These are phyloP conservation scores for Liasis olivaceus DNA, from an alignment of 2,797 vertebrate genomes.

Conservation along the genomic window DNA sequence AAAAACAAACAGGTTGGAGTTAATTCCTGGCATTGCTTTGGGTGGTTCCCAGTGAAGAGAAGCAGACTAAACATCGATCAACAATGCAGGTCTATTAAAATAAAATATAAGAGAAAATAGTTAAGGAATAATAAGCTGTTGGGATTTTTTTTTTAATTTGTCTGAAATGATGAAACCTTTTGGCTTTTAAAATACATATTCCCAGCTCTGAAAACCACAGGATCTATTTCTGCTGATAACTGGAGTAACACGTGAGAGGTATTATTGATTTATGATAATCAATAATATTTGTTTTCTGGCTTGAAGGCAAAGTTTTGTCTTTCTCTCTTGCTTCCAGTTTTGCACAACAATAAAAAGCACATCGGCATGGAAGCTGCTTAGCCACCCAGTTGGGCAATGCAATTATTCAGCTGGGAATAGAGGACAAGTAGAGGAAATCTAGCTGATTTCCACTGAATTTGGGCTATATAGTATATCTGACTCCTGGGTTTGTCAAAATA, in stretches of 20 bases:
- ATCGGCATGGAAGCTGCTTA: background rate
- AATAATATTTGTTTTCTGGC: background rate
- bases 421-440: background rate
- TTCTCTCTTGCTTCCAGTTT: background rate
- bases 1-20: no score
- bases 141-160: background rate
- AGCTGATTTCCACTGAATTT: background rate
- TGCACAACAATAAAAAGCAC: background rate
- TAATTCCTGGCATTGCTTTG: background rate
- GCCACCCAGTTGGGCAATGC: background rate
- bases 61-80: slow-evolving; percentile 11
- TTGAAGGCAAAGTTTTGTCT: background rate
- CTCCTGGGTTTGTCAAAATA: background rate
- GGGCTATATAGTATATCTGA: background rate
- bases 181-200: background rate
- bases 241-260: background rate
- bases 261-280: background rate
- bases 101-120: background rate
- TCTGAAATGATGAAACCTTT: background rate
- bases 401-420: background rate
- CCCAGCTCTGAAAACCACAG: background rate
- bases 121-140: background rate
- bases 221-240: background rate
- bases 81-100: background rate
- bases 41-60: background rate